phyloP scores from a whole-genome alignment of 2,113 vertebrate species.

The Sylvilagus bachmani region DNA sequence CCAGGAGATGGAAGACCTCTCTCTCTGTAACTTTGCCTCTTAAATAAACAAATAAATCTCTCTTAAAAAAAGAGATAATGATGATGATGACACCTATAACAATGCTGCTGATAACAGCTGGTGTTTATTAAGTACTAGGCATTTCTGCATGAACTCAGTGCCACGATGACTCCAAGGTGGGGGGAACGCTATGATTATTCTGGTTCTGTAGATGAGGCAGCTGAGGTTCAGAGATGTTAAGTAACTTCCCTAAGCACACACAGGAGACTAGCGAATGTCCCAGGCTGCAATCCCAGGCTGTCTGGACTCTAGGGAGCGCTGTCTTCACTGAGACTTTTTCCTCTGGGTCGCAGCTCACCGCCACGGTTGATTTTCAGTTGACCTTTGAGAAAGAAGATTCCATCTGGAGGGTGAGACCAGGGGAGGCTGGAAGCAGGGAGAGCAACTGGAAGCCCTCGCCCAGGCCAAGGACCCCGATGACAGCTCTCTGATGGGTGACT shows the following conservation, averaged over 20 bases:
- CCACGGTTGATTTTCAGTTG: not conserved
- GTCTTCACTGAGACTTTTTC: not conserved
- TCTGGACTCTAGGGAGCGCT: not conserved
- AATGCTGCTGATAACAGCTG: not conserved
- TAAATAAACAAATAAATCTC: too few relatives aligned
- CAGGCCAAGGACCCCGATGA: not conserved
- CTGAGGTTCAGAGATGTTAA: not conserved
- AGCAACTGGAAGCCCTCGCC: not conserved
- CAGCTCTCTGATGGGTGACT: not conserved
- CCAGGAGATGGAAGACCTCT: too few relatives aligned
- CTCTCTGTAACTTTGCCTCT: too few relatives aligned
- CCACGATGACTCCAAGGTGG: fast-evolving
- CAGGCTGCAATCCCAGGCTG: not conserved
- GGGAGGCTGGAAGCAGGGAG: not conserved
- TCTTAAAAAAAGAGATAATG: too few relatives aligned
- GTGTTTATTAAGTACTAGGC: not conserved
- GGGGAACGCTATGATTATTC: not conserved
- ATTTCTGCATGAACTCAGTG: not conserved
- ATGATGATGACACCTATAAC: not conserved
- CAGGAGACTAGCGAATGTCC: not conserved
- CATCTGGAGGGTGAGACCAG: not conserved
- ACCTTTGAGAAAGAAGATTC: conserved; percentile 10
- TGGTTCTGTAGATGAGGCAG: not conserved
- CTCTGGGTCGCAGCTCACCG: not conserved
- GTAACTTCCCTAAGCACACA: not conserved